Percentiles rank a stretch among this genome's conserved stretches.
These are phyloP conservation scores for Oxytorus armatus DNA, from an alignment of 2,888 invertebrate genomes.

Conservation along the genomic window DNA sequence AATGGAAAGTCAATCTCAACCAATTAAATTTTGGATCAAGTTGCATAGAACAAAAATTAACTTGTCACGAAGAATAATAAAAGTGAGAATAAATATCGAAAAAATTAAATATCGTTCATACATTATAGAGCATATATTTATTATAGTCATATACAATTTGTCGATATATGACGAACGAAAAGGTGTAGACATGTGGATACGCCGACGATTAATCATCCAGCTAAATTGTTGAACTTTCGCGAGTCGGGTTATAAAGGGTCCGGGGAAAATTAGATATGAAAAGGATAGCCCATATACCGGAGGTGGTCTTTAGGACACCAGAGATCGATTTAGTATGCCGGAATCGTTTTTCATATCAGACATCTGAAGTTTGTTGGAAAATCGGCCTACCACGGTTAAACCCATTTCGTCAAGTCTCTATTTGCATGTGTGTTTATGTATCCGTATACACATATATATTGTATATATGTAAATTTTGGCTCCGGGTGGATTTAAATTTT, in stretches of 20 bases:
- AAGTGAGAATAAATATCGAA: too few relatives aligned
- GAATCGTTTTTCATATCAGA: slow-evolving; percentile 48
- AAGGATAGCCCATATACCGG: background rate
- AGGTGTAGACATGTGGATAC: slow-evolving; percentile 6
- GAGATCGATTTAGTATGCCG: slow-evolving; percentile 49
- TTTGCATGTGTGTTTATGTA: background rate
- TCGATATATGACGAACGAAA: slow-evolving; percentile 4
- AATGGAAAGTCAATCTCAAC: too few relatives aligned
- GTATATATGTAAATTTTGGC: background rate
- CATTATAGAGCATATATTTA: too few relatives aligned
- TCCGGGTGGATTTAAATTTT: slow-evolving; percentile 40
- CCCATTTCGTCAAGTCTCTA: slow-evolving; percentile 23
- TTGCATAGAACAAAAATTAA: too few relatives aligned
- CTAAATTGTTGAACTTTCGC: slow-evolving; percentile 8
- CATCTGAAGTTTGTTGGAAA: slow-evolving; percentile 18
- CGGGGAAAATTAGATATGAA: background rate
- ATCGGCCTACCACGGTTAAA: slow-evolving; percentile 35
- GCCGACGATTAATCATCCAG: slow-evolving; percentile 39
- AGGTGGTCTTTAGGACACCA: background rate
- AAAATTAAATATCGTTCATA: too few relatives aligned
- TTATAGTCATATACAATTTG: slow-evolving; percentile 7
- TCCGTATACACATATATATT: background rate
- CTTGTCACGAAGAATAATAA: too few relatives aligned
- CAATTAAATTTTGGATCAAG: too few relatives aligned
- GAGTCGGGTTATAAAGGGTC: background rate